These are phyloP conservation scores for Eriocheir sinensis DNA, from an alignment of 1,140 invertebrate genomes.

Conservation along the genomic window DNA sequence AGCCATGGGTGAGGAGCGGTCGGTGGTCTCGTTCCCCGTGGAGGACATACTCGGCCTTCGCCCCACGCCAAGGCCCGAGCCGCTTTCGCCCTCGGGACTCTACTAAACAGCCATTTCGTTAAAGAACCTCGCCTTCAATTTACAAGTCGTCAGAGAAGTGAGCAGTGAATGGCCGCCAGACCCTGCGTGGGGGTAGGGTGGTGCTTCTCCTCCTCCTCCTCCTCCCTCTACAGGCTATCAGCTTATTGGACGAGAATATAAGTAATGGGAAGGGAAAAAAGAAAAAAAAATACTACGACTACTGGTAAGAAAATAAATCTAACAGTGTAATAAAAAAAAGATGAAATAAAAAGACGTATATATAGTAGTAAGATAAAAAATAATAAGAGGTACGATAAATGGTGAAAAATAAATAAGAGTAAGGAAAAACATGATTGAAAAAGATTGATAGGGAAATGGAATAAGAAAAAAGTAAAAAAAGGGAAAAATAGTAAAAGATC, in stretches of 20 bases:
- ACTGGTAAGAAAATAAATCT: not conserved
- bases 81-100: not conserved
- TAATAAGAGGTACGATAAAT: not conserved
- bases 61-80: not conserved
- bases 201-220: not conserved
- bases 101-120: slow-evolving; percentile 9
- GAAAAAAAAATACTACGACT: not conserved
- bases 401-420: not conserved
- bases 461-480: not conserved
- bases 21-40: not conserved
- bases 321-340: not conserved
- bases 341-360: not conserved
- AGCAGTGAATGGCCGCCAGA: slow-evolving; percentile 2
- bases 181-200: not conserved
- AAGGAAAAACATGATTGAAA: not conserved
- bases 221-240: not conserved
- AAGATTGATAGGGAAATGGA: not conserved
- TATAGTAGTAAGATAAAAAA: not conserved
- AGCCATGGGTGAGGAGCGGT: not conserved
- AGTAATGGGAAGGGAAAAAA: not conserved
- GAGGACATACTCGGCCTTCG: not conserved
- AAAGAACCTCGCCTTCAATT: not conserved
- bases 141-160: slow-evolving; percentile 16
- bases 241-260: not conserved
- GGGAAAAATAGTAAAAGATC: not conserved